Evolutionary conservation across 2,113 vertebrate species (phyloP), one percentile per base, ranked within the genome.

Genomic region (Isurus oxyrinchus): DNA sequence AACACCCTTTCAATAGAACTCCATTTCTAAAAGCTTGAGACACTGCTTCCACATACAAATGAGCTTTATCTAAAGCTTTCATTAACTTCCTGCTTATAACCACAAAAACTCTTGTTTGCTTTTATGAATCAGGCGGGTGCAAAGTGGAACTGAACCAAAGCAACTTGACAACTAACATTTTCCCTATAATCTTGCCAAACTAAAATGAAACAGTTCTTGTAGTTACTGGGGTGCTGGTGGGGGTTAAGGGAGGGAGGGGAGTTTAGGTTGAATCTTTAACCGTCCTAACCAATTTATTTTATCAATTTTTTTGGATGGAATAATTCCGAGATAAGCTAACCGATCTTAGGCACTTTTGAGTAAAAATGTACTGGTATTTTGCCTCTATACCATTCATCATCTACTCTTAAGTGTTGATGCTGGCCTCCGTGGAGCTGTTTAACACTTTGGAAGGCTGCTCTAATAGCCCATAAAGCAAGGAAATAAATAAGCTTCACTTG

Each of bases 1-100:
- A 95, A 95, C 94, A 95, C 44, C 67, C 94, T 95, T 95, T 95
- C 94, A 95, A 95, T 44, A 66, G 93, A 95, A 69, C 93, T 69
- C 93, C 63, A 95, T 95, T 95, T 95, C 93, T 69, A 44, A 95
- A 55, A 95, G 94, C 67, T 35, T 49, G 66, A 72, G 67, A 95
- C 63, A 72, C 94, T n/a, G 44, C 66, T 95, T 72, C 67, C 27
- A 95, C 94, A 95, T 95, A 95, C 94, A 95, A 95, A 95, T 95
- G 94, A 95, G 94, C 94, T 55, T 72, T 72, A 95, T 95, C 69
- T 95, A 76, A 95, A 44, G 66, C 94, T 95, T 95, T 69, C 94
- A 95, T 95, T 95, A 95, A 95, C 90, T 72, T 95, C 94, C 66
- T 76, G 94, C 94, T 95, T 67, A 69, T 76, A 72, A 67, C 49